A percentile compares a stretch with the other conserved stretches of the same genome.
phyloP scores from a whole-genome alignment of 2,888 invertebrate genomes.

The Melolontha melolontha region DNA sequence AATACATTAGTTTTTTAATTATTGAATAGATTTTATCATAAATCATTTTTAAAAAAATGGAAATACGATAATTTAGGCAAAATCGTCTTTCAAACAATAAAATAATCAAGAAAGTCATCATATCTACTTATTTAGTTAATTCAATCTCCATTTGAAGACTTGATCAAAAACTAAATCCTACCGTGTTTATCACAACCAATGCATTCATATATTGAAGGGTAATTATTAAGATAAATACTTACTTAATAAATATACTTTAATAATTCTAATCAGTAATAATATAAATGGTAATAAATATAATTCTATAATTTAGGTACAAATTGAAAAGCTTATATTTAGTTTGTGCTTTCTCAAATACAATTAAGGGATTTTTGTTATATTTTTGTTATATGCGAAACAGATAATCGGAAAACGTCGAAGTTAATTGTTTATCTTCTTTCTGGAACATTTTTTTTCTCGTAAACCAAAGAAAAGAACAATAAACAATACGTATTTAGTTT shows the following conservation, averaged over 20 bases:
- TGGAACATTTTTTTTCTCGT: slow-evolving; percentile 1
- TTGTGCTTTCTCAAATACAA: slow-evolving; percentile 57
- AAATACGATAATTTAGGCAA: too few species aligned
- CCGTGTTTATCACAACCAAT: neutral
- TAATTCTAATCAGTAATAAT: slow-evolving; percentile 1
- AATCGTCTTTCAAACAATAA: too few species aligned
- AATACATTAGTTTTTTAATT: too few species aligned
- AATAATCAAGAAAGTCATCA: too few species aligned
- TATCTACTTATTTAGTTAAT: too few species aligned
- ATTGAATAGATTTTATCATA: too few species aligned
- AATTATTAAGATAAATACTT: slow-evolving; percentile 42
- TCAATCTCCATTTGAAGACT: too few species aligned
- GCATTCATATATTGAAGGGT: slow-evolving; percentile 3
- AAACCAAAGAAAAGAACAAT: slow-evolving; percentile 25
- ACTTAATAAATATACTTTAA: slow-evolving; percentile 30
- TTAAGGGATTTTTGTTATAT: slow-evolving; percentile 29
- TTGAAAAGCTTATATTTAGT: slow-evolving; percentile 60
- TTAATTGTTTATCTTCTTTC: slow-evolving; percentile 31
- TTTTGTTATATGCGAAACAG: slow-evolving; percentile 18
- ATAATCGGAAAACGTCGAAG: slow-evolving; percentile 28
- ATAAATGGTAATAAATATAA: slow-evolving; percentile 21
- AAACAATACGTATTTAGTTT: slow-evolving; percentile 36
- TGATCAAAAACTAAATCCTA: too few species aligned
- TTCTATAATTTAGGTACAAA: slow-evolving; percentile 42
- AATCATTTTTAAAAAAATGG: too few species aligned